Percentiles rank a stretch among this genome's conserved stretches.
phyloP scores from a whole-genome alignment of 1,140 invertebrate genomes.

The Leguminivora glycinivorella region DNA sequence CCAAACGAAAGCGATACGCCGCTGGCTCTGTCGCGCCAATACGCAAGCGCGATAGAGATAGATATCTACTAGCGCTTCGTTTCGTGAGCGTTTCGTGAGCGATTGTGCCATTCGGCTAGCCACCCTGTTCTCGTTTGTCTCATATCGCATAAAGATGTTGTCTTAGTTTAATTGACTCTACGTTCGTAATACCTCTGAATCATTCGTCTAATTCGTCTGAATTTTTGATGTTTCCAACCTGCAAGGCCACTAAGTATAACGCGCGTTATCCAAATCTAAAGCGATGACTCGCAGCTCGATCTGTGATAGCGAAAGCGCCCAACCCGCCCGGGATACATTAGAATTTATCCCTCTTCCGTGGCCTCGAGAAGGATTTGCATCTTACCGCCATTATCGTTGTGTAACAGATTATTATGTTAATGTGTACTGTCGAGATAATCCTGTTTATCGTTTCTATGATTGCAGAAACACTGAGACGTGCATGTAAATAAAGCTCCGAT shows the following conservation, averaged over 20 bases:
- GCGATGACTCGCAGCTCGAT: conserved; percentile 23
- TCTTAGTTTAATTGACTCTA: no score
- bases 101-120: no score
- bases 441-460: background rate
- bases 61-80: no score
- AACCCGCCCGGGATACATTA: conserved; percentile 36
- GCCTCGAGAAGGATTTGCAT: conserved; percentile 5
- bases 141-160: no score
- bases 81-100: no score
- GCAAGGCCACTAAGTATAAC: background rate
- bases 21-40: no score
- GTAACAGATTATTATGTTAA: conserved; percentile 26
- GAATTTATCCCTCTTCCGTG: conserved; percentile 35
- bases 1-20: no score
- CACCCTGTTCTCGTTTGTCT: no score
- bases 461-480: background rate
- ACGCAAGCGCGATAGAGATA: no score
- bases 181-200: no score
- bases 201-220: no score
- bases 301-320: conserved; percentile 25
- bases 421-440: background rate
- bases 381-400: conserved; percentile 28
- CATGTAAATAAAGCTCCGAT: background rate
- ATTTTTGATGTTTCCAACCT: background rate
- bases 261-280: conserved; percentile 19